Evolutionary conservation across 2,888 invertebrate species (phyloP), one percentile per base, ranked within the genome.

Genomic region (Erebia ligea): DNA sequence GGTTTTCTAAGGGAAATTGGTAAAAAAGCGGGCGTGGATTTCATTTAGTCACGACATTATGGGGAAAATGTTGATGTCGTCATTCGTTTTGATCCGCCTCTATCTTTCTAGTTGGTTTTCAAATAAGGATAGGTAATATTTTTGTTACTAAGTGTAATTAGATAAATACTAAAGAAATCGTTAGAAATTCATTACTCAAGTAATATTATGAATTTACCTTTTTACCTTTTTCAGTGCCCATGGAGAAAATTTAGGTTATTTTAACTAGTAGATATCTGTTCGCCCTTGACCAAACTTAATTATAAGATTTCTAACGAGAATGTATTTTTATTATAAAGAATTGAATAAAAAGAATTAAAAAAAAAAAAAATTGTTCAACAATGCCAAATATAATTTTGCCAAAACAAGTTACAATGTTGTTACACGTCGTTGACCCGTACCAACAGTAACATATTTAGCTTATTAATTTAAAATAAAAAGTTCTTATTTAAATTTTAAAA

Each of bases 1-100:
- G 77, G 78, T 80, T 76, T 76, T 77, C 77, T 81, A 74, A 72
- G 76, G 76, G 74, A 77, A 81, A 78, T 77, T 76, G 72, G 72
- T 73, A 78, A 62, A 78, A 77, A 76, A 74, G 67, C 73, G 76
- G 80, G 77, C 71, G 77, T 74, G 71, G 52, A 59, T 71, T 72
- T 75, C 64, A 54, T 57, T 68, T 68, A 57, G 73, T 68, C 65
- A 72, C 68, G 68, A 56, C 71, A 69, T 69, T 67, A 58, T 71
- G 25, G 58, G 61, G 59, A 54, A 68, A 71, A 58, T 54, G 62
- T 69, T 61, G 68, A 69, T 63, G 50, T 21, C 19, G n/a, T 54
- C 40, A 25, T 42, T 40, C 34, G 40, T 64, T 54, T 17, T 64
- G 54, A 64, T 64, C 13, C 15, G 25, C 21, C 15, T 4, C 10